Evolutionary conservation across 1,140 invertebrate genomes (phyloP).

Genomic region (Ceratoteleas bidentatus): DNA sequence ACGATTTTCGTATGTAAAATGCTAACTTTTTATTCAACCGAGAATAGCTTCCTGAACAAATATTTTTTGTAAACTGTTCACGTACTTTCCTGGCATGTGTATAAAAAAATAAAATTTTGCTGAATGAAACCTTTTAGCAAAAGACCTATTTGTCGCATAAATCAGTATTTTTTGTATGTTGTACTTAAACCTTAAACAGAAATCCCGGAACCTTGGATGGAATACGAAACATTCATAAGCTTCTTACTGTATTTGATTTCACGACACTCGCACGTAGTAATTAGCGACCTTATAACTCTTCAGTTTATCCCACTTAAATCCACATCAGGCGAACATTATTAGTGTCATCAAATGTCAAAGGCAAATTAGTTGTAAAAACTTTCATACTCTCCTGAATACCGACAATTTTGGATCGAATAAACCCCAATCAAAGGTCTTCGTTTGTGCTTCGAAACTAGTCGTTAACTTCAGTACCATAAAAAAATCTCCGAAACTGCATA

Average conservation of each 20-base stretch:
- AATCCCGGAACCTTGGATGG: not conserved
- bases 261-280: not conserved
- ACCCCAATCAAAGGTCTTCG: not conserved
- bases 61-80: too few species aligned
- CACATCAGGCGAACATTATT: slow-evolving; percentile 1
- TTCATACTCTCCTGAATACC: not conserved
- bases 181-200: too few species aligned
- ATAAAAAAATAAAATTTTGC: too few species aligned
- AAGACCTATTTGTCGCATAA: too few species aligned
- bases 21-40: too few species aligned
- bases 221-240: not conserved
- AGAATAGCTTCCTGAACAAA: too few species aligned
- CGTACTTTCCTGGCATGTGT: too few species aligned
- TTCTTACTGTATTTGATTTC: not conserved
- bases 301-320: slow-evolving; percentile 1
- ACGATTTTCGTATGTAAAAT: too few species aligned
- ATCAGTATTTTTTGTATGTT: too few species aligned
- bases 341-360: not conserved
- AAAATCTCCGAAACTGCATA: too few species aligned
- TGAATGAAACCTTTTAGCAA: too few species aligned
- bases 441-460: not conserved
- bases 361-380: slow-evolving; percentile 1
- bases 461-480: too few species aligned
- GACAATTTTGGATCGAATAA: not conserved
- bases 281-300: not conserved